Conservation (phyloP, 2,888 invertebrate genomes). For the Lutraria lutraria region DNA sequence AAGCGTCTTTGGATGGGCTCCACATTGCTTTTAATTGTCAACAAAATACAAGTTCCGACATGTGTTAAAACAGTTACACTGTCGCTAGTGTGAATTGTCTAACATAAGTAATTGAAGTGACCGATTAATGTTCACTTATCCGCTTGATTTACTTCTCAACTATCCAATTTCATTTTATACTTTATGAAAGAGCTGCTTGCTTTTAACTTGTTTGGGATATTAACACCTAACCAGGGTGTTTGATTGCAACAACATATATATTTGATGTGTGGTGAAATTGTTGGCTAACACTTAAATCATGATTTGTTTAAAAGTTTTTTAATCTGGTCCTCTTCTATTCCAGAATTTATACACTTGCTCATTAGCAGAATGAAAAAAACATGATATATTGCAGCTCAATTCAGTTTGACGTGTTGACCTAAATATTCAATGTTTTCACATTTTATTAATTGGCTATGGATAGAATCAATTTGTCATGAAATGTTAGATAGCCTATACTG, state of each 20-base stretch:
- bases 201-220: no score
- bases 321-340: neutral
- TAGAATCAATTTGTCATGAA: slow-evolving; percentile 5
- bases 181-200: no score
- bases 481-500: neutral
- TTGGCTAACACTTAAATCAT: neutral
- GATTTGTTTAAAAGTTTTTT: neutral
- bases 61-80: no score
- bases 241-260: neutral
- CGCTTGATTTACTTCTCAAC: no score
- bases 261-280: neutral
- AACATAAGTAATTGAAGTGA: no score
- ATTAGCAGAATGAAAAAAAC: neutral
- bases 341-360: neutral
- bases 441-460: slow-evolving; percentile 20
- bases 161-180: no score
- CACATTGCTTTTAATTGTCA: no score
- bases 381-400: neutral
- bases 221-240: no score
- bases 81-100: no score
- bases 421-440: neutral
- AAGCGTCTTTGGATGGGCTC: no score
- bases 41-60: no score
- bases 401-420: neutral
- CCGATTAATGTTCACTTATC: no score